Evolutionary conservation across 1,140 invertebrate species (phyloP).

Genomic region (Bombus confusus): DNA sequence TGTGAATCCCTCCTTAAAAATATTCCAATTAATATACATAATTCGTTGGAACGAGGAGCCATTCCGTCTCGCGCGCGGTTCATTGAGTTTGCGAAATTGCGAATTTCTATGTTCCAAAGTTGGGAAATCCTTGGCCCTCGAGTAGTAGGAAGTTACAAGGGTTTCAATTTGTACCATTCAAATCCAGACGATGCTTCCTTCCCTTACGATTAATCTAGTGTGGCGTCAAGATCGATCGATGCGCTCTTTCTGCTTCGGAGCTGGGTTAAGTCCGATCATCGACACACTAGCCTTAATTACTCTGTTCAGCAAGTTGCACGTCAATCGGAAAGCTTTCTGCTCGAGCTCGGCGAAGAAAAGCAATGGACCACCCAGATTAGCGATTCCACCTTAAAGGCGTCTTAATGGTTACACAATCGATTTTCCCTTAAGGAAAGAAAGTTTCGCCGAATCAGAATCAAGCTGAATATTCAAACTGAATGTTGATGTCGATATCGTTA

Average conservation of each 20-base stretch:
- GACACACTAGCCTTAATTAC: slow-evolving; percentile 39
- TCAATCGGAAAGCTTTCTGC: neutral
- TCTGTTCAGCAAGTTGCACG: slow-evolving; percentile 9
- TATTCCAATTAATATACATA: slow-evolving; percentile 1
- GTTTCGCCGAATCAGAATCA: neutral
- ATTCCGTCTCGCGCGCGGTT: neutral
- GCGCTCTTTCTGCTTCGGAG: neutral
- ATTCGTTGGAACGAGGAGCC: neutral
- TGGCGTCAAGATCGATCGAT: slow-evolving; percentile 25
- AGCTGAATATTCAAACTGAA: neutral
- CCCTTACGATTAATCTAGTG: slow-evolving; percentile 30
- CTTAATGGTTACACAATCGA: slow-evolving; percentile 6
- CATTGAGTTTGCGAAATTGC: slow-evolving; percentile 24
- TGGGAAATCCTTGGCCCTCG: neutral
- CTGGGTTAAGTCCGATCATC: slow-evolving; percentile 41
- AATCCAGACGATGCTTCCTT: slow-evolving; percentile 31
- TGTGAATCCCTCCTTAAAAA: neutral
- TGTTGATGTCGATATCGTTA: no score
- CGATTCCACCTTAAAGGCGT: slow-evolving; percentile 10
- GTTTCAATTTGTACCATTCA: slow-evolving; percentile 37
- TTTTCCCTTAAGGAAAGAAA: neutral
- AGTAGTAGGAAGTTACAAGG: slow-evolving; percentile 23
- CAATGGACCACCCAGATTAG: neutral
- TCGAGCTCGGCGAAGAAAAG: neutral
- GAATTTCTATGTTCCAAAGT: slow-evolving; percentile 7